Base-by-base conservation (phyloP, 2,797 vertebrate species). In the Bucorvus abyssinicus region DNA sequence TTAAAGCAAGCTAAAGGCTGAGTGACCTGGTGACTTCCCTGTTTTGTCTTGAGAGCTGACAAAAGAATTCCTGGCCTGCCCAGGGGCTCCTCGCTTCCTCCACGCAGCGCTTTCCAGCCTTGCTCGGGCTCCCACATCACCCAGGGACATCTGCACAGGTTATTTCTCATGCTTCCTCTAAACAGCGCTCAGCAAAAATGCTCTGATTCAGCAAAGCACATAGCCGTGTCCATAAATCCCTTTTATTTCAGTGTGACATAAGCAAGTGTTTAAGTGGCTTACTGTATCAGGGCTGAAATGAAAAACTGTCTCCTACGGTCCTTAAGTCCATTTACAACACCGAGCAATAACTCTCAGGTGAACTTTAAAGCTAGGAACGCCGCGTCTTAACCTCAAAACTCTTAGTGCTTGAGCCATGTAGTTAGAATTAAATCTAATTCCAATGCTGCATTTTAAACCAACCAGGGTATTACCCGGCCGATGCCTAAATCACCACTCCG, bases 231-330 rank as follows among this genome's bases (percentile, higher is more conserved):
- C 90, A 96, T 97, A 96, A 96, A 96, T 96, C 95, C 93, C 95
- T 92, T 97, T 95, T 95, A 96, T 96, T 97, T 96, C 91, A 94
- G 88, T 79, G 93, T 93, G 94, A 97, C 96, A 96, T 93, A 87
- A 96, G 90, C 95, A 95, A 97, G 95, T 94, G 92, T 95, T 97
- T 96, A 96, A 96, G 87, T 93, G 80, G 94, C 95, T 97, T 95
- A 94, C 92, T 89, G 93, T 95, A 95, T 90, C 91, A 50, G 91
- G 85, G 93, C 90, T 89, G 94, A 90, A 96, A 95, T 88, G 95
- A 97, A 96, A 94, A 95, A 79, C 73, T 50, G 20, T 88, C 94
- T 97, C 89, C 91, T 88, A 87, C 2, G 21, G 71, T 86, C 81
- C 73, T 70, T 94, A 94, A 92, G 92, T 96, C 93, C 90, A 94